Evolutionary conservation across 2,888 invertebrate species (phyloP), one percentile per base, ranked within the genome.

Genomic region (Melipona beecheii): DNA sequence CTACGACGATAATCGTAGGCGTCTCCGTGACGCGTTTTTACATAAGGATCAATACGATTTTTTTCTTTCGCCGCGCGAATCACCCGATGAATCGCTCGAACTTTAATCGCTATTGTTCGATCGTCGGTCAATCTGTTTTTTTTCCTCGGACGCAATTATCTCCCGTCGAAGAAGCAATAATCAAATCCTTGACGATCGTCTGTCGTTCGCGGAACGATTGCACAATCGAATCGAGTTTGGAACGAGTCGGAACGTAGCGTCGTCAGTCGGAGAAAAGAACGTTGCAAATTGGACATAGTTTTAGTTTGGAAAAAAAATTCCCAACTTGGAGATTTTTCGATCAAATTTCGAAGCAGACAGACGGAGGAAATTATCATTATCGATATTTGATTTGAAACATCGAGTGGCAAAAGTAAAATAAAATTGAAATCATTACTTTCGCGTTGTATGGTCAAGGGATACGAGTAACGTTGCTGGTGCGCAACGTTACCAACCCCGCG

Each of bases 41-140:
- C 75, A 60, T 68, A 75, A 83, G 17, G 65, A 65, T 65, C 56
- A 77, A 80, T 70, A 77, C 77, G 24, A 76, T 80, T 65, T 77
- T 76, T 62, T 54, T 50, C 36, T 24, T 50, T 27, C 11, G 52
- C 52, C 4, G 27, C 50, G 11, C 11, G 56, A 49, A 65, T 43
- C 62, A 60, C 17, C 4, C 21, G 62, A 65, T 54, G 52, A 68
- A 60, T 75, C 36, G 27, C 6, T 31, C 68, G 66, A 66, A 24
- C 43, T 50, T 68, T 60, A 64, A 75, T 75, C 60, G 58, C 27
- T 31, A 49, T 60, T 73, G 13, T 54, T 27, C 54, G 49, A 49
- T 49, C 60, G 24, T n/a, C 4, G 6, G 43, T 11, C 49, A 49
- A 11, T 13, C 21, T 17, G 56, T 58, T 58, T 43, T 9, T 43